Evolutionary conservation across 37 sponge, comb jelly and placozoan species (phyloP).

Genomic region (Agelas oroides): DNA sequence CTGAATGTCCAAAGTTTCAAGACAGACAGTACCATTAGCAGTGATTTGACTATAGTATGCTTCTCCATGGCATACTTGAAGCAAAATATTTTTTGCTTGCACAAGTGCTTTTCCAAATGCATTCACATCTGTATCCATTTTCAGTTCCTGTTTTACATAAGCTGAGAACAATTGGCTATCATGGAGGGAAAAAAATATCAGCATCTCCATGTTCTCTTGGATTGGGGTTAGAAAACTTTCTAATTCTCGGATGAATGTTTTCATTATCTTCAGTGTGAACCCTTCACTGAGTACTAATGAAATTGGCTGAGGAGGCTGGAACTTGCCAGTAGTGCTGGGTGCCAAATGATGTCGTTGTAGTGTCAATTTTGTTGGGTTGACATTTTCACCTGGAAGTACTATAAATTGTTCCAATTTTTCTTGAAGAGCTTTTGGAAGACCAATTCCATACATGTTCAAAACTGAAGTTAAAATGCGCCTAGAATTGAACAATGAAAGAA

Average conservation of each 20-base stretch:
- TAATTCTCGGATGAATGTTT: not conserved
- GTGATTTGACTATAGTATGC: no score
- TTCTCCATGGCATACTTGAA: no score
- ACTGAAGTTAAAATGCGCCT: constrained; percentile 23
- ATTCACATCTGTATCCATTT: no score
- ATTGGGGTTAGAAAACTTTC: constrained; percentile 27
- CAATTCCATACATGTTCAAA: constrained; percentile 35
- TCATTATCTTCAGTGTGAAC: constrained; percentile 16
- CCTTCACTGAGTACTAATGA: constrained; percentile 4
- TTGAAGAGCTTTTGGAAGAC: constrained; percentile 22
- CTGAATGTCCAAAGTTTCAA: constrained; percentile 31
- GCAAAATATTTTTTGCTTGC: no score
- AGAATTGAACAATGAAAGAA: no score
- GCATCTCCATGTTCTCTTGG: constrained; percentile 30
- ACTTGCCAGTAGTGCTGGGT: constrained; percentile 12
- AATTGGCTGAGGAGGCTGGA: constrained; percentile 48
- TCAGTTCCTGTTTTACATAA: no score
- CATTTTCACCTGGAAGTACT: constrained; percentile 29
- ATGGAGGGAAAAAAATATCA: constrained; percentile 61
- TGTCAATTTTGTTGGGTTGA: not conserved
- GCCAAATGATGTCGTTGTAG: not conserved
- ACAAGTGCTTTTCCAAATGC: no score
- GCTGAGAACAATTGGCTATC: constrained; percentile 42
- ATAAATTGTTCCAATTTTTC: constrained; percentile 8
- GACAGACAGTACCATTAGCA: no score